Conservation (phyloP, 2,888 invertebrate species). For the Marronus borbonicus region DNA sequence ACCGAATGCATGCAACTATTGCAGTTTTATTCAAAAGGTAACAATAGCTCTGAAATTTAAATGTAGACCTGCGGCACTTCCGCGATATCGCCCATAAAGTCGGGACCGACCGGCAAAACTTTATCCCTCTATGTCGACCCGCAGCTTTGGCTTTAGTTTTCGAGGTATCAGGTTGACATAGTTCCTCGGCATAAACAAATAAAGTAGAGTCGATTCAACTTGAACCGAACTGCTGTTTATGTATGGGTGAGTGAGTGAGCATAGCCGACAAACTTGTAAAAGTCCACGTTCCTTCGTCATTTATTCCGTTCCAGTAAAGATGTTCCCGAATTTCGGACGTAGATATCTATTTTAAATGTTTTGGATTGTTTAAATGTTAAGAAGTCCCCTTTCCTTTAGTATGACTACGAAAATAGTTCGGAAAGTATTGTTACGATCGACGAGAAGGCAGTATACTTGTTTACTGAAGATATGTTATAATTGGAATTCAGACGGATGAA, state of each 20-base stretch:
- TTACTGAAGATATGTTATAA: no score
- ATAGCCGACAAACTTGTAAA: slow-evolving; percentile 52
- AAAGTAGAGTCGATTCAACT: slow-evolving; percentile 60
- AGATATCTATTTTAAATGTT: background rate
- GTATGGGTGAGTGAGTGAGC: slow-evolving; percentile 52
- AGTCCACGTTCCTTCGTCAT: background rate
- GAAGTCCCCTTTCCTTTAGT: background rate
- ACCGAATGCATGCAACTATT: slow-evolving; percentile 33
- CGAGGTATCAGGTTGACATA: slow-evolving; percentile 48
- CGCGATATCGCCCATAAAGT: slow-evolving; percentile 44
- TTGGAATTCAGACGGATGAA: no score
- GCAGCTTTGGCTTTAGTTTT: slow-evolving; percentile 18
- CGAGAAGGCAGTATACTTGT: no score
- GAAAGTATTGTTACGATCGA: no score
- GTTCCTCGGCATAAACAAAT: slow-evolving; percentile 53
- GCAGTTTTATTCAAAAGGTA: slow-evolving; percentile 43
- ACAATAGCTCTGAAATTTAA: slow-evolving; percentile 48
- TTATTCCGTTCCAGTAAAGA: slow-evolving; percentile 28
- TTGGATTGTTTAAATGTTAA: slow-evolving; percentile 19
- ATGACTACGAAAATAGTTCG: no score
- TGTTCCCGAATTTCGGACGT: slow-evolving; percentile 13
- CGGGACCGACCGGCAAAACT: slow-evolving; percentile 43
- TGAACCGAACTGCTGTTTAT: slow-evolving; percentile 57
- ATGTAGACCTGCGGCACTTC: slow-evolving; percentile 30
- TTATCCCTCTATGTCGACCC: slow-evolving; percentile 28